phyloP scores from a whole-genome alignment of 2,797 vertebrate genomes.

The Graptemys geographica region DNA sequence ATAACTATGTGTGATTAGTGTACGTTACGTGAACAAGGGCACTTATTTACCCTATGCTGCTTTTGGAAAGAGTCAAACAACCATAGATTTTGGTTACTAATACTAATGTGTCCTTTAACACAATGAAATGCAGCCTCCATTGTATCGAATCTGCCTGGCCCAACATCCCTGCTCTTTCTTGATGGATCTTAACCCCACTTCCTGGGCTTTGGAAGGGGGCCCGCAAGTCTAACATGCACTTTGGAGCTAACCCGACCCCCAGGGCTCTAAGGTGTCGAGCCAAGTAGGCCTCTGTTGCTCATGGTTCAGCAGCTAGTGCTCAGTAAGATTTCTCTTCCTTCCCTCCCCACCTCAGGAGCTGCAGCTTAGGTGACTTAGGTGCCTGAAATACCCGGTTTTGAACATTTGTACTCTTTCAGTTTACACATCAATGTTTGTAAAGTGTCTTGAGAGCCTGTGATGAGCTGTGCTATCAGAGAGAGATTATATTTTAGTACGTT shows the following conservation, averaged over 20 bases:
- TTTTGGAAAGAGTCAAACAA: neutral
- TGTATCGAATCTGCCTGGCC: rapidly evolving
- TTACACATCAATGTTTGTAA: neutral
- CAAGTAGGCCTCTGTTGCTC: neutral
- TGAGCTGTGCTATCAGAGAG: neutral
- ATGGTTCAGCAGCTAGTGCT: neutral
- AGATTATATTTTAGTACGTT: neutral
- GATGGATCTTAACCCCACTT: slow-evolving; percentile 35
- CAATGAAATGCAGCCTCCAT: neutral
- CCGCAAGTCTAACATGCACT: neutral
- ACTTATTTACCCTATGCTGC: neutral
- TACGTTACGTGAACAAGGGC: neutral
- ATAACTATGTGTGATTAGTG: neutral
- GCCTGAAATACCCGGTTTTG: too few species aligned
- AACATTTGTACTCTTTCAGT: too few species aligned
- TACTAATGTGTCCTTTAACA: neutral
- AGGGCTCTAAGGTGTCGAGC: neutral
- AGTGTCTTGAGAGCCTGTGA: neutral
- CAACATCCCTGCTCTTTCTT: slow-evolving; percentile 26
- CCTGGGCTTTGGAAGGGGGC: neutral
- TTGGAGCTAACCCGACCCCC: neutral
- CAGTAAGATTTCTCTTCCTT: neutral
- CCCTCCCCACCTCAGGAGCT: neutral
- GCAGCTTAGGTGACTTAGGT: neutral
- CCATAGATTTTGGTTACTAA: neutral